Conservation (phyloP, 2,888 invertebrate genomes). For the Willowsia nigromaculata region DNA sequence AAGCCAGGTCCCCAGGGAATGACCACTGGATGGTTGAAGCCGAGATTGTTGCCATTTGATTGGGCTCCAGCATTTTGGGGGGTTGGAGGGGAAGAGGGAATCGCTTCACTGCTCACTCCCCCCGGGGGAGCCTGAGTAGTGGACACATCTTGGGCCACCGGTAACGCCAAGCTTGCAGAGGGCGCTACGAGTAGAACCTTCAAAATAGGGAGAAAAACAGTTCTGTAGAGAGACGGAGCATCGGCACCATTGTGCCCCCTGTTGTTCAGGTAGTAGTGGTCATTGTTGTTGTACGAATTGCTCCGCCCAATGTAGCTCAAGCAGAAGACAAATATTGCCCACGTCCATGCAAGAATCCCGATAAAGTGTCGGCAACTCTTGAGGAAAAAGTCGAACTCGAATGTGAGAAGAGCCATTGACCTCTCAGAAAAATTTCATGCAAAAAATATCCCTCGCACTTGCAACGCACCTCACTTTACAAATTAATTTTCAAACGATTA, state of each 20-base stretch:
- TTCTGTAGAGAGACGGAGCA: conserved; percentile 67
- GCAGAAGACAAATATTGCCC: conserved; percentile 73
- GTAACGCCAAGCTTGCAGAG: conserved; percentile 33
- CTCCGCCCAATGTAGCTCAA: conserved; percentile 71
- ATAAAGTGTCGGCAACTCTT: conserved; percentile 72
- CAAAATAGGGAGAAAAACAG: conserved; percentile 74
- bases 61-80: background rate
- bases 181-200: conserved; percentile 73
- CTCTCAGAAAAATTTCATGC: too few relatives aligned
- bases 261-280: conserved; percentile 63
- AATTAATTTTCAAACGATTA: too few relatives aligned
- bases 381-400: conserved; percentile 70
- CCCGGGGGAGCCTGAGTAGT: too few relatives aligned
- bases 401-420: conserved; percentile 64
- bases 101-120: background rate
- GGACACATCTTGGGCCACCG: too few relatives aligned
- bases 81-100: too few relatives aligned
- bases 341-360: conserved; percentile 74
- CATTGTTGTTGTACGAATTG: conserved; percentile 62
- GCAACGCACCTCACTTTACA: background rate
- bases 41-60: background rate
- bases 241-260: conserved; percentile 64
- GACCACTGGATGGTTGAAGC: background rate
- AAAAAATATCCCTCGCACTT: too few relatives aligned
- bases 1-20: conserved; percentile 55